Evolutionary conservation across 2,888 invertebrate species (phyloP).

Genomic region (Coelinius sp.): DNA sequence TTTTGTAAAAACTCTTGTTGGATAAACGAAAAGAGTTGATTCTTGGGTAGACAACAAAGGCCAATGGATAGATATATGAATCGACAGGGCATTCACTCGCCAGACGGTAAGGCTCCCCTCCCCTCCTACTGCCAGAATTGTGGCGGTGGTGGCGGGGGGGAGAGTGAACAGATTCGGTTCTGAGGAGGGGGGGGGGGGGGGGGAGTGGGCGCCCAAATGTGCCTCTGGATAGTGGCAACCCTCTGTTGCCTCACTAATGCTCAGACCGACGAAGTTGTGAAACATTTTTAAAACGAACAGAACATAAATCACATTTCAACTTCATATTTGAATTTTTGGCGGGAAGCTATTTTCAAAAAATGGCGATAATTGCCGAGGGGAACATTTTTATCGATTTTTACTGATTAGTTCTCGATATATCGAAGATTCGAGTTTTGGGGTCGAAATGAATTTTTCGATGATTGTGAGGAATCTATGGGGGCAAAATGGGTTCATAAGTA

Average conservation of each 20-base stretch:
- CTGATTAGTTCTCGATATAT: no score
- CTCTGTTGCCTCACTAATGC: background rate
- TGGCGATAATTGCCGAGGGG: background rate
- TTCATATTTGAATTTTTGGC: background rate
- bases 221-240: background rate
- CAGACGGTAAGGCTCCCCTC: constrained; percentile 22
- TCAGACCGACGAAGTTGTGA: background rate
- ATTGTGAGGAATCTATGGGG: no score
- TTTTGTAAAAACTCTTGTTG: background rate
- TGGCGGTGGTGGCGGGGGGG: background rate
- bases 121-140: background rate
- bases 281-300: background rate
- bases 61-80: constrained; percentile 10
- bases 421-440: no score
- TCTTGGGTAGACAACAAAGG: constrained; percentile 11
- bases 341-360: background rate
- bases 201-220: background rate
- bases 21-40: background rate
- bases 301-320: background rate
- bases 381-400: no score
- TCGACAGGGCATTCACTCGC: constrained; percentile 9
- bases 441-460: no score
- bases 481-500: no score
- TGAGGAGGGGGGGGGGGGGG: background rate
- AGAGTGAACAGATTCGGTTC: constrained; percentile 10